Percentiles rank a stretch among this genome's conserved stretches.
Evolutionary conservation across 2,888 invertebrate species (phyloP).

Genomic region (Ormyrus nitidulus): DNA sequence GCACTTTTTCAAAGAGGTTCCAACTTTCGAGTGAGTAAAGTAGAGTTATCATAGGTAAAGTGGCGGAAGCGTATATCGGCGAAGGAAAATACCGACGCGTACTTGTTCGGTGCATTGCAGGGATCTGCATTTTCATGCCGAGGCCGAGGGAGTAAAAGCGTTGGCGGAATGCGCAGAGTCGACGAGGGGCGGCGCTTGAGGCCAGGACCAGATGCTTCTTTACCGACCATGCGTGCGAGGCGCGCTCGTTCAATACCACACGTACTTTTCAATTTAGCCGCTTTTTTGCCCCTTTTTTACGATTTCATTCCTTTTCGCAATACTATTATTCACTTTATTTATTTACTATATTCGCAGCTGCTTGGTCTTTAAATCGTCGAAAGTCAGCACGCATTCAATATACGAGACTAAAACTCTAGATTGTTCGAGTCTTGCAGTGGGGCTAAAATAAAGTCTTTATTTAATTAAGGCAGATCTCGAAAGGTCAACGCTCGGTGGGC

Average conservation of each 20-base stretch:
- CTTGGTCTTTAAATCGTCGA: no score
- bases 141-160: background rate
- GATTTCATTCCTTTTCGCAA: no score
- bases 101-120: slow-evolving; percentile 9
- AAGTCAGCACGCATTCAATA: no score
- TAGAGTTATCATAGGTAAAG: slow-evolving; percentile 6
- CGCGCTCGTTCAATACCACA: background rate
- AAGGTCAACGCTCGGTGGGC: background rate
- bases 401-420: no score
- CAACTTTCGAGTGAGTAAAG: no score
- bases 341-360: no score
- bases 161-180: background rate
- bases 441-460: no score
- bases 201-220: background rate
- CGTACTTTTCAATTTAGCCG: background rate
- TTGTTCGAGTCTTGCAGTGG: no score
- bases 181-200: slow-evolving; percentile 15
- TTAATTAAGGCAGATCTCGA: background rate
- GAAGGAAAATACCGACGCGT: slow-evolving; percentile 19
- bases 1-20: no score
- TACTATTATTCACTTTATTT: no score
- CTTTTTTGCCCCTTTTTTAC: no score
- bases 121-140: slow-evolving; percentile 37
- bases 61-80: slow-evolving; percentile 25
- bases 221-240: slow-evolving; percentile 35